Percentiles rank a stretch among this genome's conserved stretches.
Conservation (phyloP, 2,113 vertebrate species). For the Nicator chloris region DNA sequence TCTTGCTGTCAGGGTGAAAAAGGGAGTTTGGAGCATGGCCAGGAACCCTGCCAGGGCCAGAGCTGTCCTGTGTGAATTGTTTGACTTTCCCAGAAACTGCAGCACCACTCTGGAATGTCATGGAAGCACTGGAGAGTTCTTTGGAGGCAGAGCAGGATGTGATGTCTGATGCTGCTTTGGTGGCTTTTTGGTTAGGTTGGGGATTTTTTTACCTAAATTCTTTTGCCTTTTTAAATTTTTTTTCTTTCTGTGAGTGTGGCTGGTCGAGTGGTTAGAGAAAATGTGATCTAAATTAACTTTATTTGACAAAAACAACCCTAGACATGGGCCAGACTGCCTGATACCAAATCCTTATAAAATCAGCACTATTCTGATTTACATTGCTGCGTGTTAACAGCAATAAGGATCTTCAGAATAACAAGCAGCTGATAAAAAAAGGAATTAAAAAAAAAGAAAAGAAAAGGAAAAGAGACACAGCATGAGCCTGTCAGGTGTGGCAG, state of each 20-base stretch:
- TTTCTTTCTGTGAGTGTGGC: not conserved
- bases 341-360: not conserved
- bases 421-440: not conserved
- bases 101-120: not conserved
- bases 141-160: not conserved
- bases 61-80: not conserved
- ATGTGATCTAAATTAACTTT: not conserved
- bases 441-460: not conserved
- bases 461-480: not conserved
- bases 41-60: not conserved
- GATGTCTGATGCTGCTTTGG: not conserved
- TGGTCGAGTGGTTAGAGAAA: not conserved
- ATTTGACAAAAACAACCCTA: not conserved
- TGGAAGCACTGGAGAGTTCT: not conserved
- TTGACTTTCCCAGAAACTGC: not conserved
- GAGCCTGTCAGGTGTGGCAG: not conserved
- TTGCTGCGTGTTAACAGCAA: not conserved
- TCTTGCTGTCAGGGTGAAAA: not conserved
- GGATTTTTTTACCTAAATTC: not conserved
- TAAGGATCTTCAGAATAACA: not conserved
- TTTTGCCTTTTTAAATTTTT: not conserved
- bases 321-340: not conserved
- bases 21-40: not conserved
- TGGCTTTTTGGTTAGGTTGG: not conserved
- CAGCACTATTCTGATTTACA: not conserved